phyloP scores from a whole-genome alignment of 2,113 vertebrate genomes.

The Pseudorhombus dupliciocellatus region DNA sequence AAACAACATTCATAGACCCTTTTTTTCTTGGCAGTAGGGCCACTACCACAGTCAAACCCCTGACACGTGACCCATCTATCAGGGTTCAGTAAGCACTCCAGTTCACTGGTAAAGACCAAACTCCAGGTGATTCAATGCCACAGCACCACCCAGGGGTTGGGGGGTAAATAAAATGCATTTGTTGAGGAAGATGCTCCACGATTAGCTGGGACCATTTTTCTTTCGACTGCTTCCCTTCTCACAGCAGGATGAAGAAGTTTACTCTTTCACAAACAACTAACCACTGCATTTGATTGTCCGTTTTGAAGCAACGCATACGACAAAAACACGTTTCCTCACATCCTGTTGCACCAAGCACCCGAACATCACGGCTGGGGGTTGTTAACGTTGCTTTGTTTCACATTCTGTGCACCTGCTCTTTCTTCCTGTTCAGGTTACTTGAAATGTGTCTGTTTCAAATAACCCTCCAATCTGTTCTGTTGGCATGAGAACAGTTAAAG shows the following conservation, averaged over 20 bases:
- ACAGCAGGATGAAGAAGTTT: too few species aligned
- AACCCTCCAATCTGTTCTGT: not conserved
- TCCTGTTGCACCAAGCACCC: conserved; percentile 75
- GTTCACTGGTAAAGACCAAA: not conserved
- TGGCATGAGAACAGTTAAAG: not conserved
- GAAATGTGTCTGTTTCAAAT: not conserved
- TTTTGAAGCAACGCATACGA: conserved; percentile 26
- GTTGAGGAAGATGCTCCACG: not conserved
- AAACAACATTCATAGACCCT: not conserved
- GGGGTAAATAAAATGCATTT: not conserved
- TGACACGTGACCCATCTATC: too few species aligned
- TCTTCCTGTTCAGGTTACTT: too few species aligned
- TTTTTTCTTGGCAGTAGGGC: too few species aligned
- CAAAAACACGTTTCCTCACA: conserved; percentile 28
- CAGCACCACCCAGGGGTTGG: conserved; percentile 42
- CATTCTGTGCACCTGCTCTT: not conserved
- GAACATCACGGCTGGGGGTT: not conserved
- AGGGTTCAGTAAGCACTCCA: not conserved
- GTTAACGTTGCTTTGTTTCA: not conserved
- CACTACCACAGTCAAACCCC: too few species aligned
- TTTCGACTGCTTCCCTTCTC: too few species aligned
- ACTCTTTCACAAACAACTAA: not conserved
- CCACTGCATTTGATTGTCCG: not conserved
- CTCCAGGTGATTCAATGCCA: not conserved
- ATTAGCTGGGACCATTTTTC: too few species aligned